Evolutionary conservation across 1,140 invertebrate genomes (phyloP).

Genomic region (Drosophila nikananu): DNA sequence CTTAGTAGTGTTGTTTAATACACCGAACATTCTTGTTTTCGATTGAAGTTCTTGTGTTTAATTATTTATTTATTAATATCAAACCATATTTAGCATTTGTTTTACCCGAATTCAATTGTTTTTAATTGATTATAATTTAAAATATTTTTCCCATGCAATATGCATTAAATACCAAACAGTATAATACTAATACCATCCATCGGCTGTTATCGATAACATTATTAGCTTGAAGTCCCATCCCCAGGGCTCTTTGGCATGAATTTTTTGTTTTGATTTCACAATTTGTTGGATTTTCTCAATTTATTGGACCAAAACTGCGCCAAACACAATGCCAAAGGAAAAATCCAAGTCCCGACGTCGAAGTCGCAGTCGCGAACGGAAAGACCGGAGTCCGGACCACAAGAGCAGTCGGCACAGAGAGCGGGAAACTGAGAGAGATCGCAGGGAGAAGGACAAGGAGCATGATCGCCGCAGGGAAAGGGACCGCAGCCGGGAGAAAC

Average conservation of each 20-base stretch:
- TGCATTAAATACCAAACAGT: neutral
- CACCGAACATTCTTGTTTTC: no score
- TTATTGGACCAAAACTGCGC: neutral
- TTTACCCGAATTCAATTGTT: neutral
- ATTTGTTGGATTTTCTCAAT: slow-evolving; percentile 23
- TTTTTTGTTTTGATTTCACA: slow-evolving; percentile 35
- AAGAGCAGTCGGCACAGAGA: slow-evolving; percentile 44
- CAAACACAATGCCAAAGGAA: slow-evolving; percentile 59
- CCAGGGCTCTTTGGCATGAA: neutral
- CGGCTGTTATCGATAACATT: neutral
- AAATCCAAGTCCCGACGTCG: slow-evolving; percentile 45
- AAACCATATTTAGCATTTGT: neutral
- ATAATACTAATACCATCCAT: neutral
- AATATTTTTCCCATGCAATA: no score
- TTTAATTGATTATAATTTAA: neutral
- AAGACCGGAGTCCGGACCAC: slow-evolving; percentile 6
- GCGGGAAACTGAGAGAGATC: slow-evolving; percentile 19
- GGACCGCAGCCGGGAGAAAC: slow-evolving; percentile 18
- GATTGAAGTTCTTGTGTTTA: neutral
- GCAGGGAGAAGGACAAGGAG: slow-evolving; percentile 38
- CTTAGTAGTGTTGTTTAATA: slow-evolving; percentile 1
- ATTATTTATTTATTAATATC: neutral
- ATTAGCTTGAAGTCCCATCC: neutral
- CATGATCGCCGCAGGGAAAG: slow-evolving; percentile 22
- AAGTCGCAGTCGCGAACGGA: slow-evolving; percentile 40